Evolutionary conservation across 1,140 invertebrate species (phyloP).

Genomic region (Temnothorax nylanderi): DNA sequence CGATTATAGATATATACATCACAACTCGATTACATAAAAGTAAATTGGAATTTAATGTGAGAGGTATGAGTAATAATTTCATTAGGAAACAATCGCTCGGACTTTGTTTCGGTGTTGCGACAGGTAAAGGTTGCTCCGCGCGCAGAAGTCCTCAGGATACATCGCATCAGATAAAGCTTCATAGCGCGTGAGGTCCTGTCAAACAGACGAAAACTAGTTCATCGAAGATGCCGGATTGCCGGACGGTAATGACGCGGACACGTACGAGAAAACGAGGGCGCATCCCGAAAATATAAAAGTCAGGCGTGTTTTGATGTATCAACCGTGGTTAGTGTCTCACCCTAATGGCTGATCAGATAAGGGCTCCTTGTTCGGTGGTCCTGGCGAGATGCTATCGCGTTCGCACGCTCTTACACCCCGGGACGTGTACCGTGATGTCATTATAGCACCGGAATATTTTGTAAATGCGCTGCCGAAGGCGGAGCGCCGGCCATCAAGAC

Average conservation of each 20-base stretch:
- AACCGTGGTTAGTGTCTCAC: slow-evolving; percentile 68
- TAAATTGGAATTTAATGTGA: not conserved
- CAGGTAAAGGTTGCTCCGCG: not conserved
- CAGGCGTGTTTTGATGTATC: slow-evolving; percentile 72
- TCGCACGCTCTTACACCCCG: slow-evolving; percentile 73
- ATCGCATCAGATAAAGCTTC: slow-evolving; percentile 60
- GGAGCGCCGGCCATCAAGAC: slow-evolving; percentile 15
- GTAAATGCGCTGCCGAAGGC: slow-evolving; percentile 61
- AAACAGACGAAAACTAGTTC: slow-evolving; percentile 55
- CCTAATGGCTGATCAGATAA: slow-evolving; percentile 80
- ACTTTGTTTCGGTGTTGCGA: not conserved
- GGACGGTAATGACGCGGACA: slow-evolving; percentile 51
- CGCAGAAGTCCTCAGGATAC: not conserved
- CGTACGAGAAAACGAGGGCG: slow-evolving; percentile 62
- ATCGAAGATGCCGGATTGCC: slow-evolving; percentile 41
- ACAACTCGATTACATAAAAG: not conserved
- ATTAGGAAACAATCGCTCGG: not conserved
- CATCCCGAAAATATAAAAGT: slow-evolving; percentile 73
- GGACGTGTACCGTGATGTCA: slow-evolving; percentile 72
- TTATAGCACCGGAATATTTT: slow-evolving; percentile 69
- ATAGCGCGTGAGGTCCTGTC: slow-evolving; percentile 55
- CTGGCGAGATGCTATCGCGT: slow-evolving; percentile 75
- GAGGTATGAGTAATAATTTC: not conserved
- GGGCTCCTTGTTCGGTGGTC: slow-evolving; percentile 71
- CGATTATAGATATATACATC: not conserved